A percentile compares a stretch with the other conserved stretches of the same genome.
phyloP scores from a whole-genome alignment of 2,888 invertebrate genomes.

The Emmelina monodactyla region DNA sequence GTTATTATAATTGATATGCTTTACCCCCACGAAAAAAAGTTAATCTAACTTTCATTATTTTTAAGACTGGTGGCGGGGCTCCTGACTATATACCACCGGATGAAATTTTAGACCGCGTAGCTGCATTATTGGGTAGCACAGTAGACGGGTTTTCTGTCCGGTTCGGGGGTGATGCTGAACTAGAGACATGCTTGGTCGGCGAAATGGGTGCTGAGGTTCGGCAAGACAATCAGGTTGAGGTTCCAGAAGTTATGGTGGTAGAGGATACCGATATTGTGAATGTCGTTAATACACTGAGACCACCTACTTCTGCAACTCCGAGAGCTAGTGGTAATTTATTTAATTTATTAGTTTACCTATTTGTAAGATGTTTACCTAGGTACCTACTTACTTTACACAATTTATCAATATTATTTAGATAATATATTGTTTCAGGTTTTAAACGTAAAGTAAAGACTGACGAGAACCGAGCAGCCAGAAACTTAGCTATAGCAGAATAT shows the following conservation, averaged over 20 bases:
- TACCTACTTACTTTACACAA: too few species aligned
- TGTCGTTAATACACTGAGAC: background rate
- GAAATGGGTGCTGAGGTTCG: background rate
- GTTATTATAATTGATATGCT: too few species aligned
- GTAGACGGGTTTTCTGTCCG: slow-evolving; percentile 11
- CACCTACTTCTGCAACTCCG: background rate
- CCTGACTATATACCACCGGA: slow-evolving; percentile 14
- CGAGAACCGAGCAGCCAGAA: background rate
- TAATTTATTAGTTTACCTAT: too few species aligned
- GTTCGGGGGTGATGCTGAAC: slow-evolving; percentile 14
- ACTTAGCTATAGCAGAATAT: background rate
- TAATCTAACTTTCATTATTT: too few species aligned
- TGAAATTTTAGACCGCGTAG: slow-evolving; percentile 14
- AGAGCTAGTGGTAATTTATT: background rate
- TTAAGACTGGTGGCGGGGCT: slow-evolving; percentile 15
- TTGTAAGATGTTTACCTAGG: too few species aligned
- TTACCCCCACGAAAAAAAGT: too few species aligned
- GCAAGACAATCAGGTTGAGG: background rate
- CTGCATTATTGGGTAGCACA: slow-evolving; percentile 12
- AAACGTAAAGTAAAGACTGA: background rate
- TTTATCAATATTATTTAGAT: background rate
- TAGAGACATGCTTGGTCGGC: background rate
- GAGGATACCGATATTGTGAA: background rate
- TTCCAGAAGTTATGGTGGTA: background rate
- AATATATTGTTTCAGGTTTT: background rate